Base-by-base conservation (phyloP, 2,113 vertebrate species). In the Struthidea cinerea region DNA sequence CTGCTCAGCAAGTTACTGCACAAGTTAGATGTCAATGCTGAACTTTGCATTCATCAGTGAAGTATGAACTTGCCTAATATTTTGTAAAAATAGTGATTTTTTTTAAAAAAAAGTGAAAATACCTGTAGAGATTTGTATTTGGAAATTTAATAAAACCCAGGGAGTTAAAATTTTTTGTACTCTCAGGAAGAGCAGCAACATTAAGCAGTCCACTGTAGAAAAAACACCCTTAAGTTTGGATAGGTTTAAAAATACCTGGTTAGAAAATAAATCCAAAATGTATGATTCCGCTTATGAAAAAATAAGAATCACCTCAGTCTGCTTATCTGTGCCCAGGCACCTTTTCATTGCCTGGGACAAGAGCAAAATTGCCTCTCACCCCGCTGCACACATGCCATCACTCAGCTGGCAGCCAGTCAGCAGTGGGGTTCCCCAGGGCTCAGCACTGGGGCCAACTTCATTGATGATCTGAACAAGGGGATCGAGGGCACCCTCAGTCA, bases 391-490 rank as follows among this genome's bases (percentile, higher is more conserved):
- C 16, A 35, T 0, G 0, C 11, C 41, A 53, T 11, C 26, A 11
- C 5, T 24, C 24, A 35, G 41, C 21, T 47, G 69, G 49, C 56
- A 83, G 81, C 33, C 16, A 18, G 17, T 22, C 22, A 7, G 23
- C 8, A 1, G 1, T 30, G 60, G 56, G 10, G 13, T 1, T 52
- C 46, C n/a, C 37, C 11, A 7, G 33, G 46, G 35, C 42, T 20
- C 82, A 35, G 20, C 26, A 7, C 0, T 16, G 42, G 30, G 10
- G 7, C 15, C 65, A 50, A 2, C 12, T 12, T 11, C 60, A 13
- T 0, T 33, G 59, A 4, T 23, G n/a, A 28, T 11, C 41, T 24
- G 23, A 47, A 5, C 3, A 0, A 41, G 52, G 41, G 5, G 21
- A 17, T 14, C 0, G 1, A 39, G 41, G 23, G 6, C 60, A 49